These are phyloP conservation scores for Eustalomyia histrio DNA, from an alignment of 2,888 invertebrate genomes.

Conservation along the genomic window DNA sequence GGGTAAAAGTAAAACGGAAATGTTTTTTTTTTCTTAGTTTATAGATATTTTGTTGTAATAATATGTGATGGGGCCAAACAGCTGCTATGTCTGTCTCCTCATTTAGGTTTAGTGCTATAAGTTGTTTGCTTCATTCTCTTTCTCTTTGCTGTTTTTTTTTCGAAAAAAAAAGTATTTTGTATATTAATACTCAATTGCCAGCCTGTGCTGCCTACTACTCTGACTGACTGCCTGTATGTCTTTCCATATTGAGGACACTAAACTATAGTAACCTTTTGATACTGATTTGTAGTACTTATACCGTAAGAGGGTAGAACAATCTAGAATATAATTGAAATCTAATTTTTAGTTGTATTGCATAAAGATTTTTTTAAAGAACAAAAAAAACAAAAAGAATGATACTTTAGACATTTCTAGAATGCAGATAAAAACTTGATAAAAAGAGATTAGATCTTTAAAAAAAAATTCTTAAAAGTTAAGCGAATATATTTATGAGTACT, in stretches of 20 bases:
- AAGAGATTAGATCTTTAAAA: no score
- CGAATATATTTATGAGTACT: no score
- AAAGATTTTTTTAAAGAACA: no score
- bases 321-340: background rate
- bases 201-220: slow-evolving; percentile 2
- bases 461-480: no score
- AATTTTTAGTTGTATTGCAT: background rate
- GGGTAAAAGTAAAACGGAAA: slow-evolving; percentile 38
- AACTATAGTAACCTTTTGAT: slow-evolving; percentile 74
- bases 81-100: slow-evolving; percentile 45
- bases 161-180: no score
- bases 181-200: slow-evolving; percentile 32
- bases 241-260: slow-evolving; percentile 74
- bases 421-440: no score
- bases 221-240: slow-evolving; percentile 18
- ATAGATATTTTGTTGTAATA: slow-evolving; percentile 25
- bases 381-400: no score
- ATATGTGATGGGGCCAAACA: slow-evolving; percentile 49
- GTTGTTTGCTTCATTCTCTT: background rate
- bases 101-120: slow-evolving; percentile 10
- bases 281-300: slow-evolving; percentile 47
- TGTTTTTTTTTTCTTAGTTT: slow-evolving; percentile 21
- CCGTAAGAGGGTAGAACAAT: slow-evolving; percentile 58
- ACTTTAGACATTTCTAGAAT: no score
- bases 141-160: slow-evolving; percentile 5